Evolutionary conservation across 1,140 invertebrate genomes (phyloP), one percentile per base, ranked within the genome.

Genomic region (Pollicipes pollicipes): DNA sequence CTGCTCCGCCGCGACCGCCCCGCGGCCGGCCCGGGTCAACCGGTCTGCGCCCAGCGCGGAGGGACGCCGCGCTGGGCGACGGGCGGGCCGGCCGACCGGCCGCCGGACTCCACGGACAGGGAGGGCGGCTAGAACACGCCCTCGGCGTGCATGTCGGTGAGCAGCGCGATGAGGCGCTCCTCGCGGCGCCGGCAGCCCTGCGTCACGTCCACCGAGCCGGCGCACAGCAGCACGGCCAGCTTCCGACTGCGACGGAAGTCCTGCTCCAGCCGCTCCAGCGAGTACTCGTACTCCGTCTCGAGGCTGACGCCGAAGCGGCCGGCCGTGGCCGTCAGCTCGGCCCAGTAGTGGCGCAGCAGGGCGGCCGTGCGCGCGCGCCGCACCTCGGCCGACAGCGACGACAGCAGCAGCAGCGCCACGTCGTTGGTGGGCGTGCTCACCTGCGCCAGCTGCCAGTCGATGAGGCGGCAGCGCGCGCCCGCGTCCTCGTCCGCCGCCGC

Each of bases 401-500:
- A 90, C n/a, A 90, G 83, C 3, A 91, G 77, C n/a, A 91, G 79
- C 30, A 90, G 77, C 0, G 89, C 88, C 0, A 90, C 81, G 77
- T 91, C 89, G 75, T 90, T 90, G n/a, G 86, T 88, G 0, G 86
- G 85, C 72, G 86, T 80, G 70, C 88, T 88, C 72, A 88, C 85
- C 0, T 88, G 89, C 69, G 90, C 87, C 88, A 91, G 90, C 81
- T 90, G 88, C 88, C 88, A 91, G 77, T 90, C 88, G 27, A 91
- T 78, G 29, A 90, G 87, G 29, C 84, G 83, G 75, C 88, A 91
- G 28, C 29, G 27, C 27, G 69, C 72, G 72, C 70, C 4, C 26
- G n/a, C 28, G 70, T 73, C 29, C 68, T 77, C 75, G 30, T 78
- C 76, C 73, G 81, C 79, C 69, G 78, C 81, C 8, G n/a, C n/a